phyloP scores from a whole-genome alignment of 2,888 invertebrate genomes.

The Dryobota labecula region DNA sequence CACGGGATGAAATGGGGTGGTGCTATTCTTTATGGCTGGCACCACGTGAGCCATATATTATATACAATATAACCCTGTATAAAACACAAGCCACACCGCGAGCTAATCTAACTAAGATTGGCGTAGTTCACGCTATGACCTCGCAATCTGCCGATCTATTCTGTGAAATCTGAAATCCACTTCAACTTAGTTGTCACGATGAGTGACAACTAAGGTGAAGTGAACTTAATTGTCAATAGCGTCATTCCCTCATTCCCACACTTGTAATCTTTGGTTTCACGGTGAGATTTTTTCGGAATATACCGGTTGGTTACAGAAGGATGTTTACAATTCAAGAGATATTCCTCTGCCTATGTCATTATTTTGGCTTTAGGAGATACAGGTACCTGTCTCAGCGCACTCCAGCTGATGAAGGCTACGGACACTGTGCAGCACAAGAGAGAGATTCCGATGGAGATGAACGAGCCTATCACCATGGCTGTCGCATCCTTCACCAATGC shows the following conservation, averaged over 20 bases:
- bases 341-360: not conserved
- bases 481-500: slow-evolving; percentile 89
- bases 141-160: not conserved
- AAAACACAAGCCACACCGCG: not conserved
- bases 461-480: slow-evolving; percentile 86
- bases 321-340: not conserved
- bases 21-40: too few species aligned
- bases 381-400: slow-evolving; percentile 88
- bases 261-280: too few species aligned
- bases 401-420: slow-evolving; percentile 89
- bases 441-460: slow-evolving; percentile 74
- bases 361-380: not conserved
- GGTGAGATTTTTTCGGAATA: too few species aligned
- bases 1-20: too few species aligned
- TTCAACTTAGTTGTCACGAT: too few species aligned
- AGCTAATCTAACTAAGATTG: not conserved
- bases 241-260: not conserved
- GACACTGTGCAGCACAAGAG: slow-evolving; percentile 81
- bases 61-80: too few species aligned
- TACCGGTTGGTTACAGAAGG: too few species aligned
- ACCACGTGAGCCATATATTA: too few species aligned
- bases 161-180: too few species aligned
- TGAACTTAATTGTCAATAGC: not conserved
- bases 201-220: not conserved
- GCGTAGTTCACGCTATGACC: too few species aligned